Evolutionary conservation across 2,888 invertebrate genomes (phyloP).

Genomic region (Leptinotarsa peninsularis): DNA sequence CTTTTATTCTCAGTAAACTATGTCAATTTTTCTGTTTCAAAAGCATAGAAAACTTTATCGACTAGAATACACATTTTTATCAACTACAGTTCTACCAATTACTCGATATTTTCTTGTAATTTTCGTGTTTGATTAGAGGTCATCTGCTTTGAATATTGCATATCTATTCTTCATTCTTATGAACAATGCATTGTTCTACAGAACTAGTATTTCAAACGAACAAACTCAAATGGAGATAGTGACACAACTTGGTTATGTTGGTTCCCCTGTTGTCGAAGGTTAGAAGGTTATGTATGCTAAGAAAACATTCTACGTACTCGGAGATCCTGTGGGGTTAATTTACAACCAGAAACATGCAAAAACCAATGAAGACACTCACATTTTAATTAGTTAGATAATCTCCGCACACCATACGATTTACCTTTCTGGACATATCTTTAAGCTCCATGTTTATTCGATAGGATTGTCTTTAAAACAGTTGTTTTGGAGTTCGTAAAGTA

Average conservation of each 20-base stretch:
- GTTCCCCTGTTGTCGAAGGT: not conserved
- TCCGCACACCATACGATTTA: conserved; percentile 31
- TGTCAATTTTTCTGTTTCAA: too few species aligned
- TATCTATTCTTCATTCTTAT: too few species aligned
- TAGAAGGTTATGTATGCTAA: not conserved
- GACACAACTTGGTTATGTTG: not conserved
- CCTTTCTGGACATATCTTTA: conserved; percentile 46
- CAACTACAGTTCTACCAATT: too few species aligned
- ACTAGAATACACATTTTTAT: too few species aligned
- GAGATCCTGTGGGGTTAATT: not conserved
- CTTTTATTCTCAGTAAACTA: too few species aligned
- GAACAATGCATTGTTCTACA: too few species aligned
- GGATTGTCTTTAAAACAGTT: not conserved
- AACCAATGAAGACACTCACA: conserved; percentile 34
- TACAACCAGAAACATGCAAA: conserved; percentile 9
- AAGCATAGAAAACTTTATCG: too few species aligned
- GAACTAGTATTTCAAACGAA: too few species aligned
- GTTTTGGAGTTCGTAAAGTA: not conserved
- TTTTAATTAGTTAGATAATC: conserved; percentile 32
- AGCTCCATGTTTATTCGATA: conserved; percentile 44
- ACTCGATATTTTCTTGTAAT: too few species aligned
- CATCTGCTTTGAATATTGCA: too few species aligned
- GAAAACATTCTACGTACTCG: not conserved
- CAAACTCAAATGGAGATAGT: too few species aligned
- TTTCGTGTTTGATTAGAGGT: too few species aligned